Conservation (phyloP, 2,888 invertebrate species). For the Mythimna loreyi region DNA sequence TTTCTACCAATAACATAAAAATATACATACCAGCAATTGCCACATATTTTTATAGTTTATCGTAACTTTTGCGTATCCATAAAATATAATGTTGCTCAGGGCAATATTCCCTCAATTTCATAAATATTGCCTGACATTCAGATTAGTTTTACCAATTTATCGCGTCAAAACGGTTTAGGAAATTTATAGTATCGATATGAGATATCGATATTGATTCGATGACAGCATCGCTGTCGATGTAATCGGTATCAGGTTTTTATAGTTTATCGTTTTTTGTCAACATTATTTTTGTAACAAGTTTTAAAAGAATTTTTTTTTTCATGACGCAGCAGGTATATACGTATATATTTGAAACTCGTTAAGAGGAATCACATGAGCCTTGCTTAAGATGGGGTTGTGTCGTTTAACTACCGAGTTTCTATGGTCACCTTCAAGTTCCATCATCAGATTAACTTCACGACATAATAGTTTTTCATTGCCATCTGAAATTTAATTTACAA, state of each 20-base stretch:
- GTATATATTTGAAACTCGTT: no score
- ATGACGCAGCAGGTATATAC: no score
- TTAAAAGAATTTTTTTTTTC: no score
- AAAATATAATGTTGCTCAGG: constrained; percentile 39
- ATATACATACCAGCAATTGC: constrained; percentile 12
- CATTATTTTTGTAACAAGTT: constrained; percentile 14
- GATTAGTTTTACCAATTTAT: constrained; percentile 54
- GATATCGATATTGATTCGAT: constrained; percentile 46
- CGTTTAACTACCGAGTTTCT: no score
- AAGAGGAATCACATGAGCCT: no score
- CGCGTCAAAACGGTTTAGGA: constrained; percentile 43
- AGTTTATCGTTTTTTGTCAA: constrained; percentile 33
- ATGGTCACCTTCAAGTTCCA: no score
- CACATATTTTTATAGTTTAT: constrained; percentile 39
- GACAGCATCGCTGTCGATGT: constrained; percentile 46
- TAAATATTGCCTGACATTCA: constrained; percentile 41
- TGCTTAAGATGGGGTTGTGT: no score
- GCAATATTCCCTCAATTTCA: constrained; percentile 58
- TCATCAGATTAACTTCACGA: no score
- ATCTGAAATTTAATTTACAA: no score
- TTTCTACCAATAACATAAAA: constrained; percentile 21
- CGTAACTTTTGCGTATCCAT: constrained; percentile 36
- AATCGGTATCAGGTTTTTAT: constrained; percentile 34
- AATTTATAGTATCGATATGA: constrained; percentile 55
- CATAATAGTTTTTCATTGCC: no score